These are phyloP conservation scores for Capitella teleta DNA, from an alignment of 1,140 invertebrate genomes.

Conservation along the genomic window DNA sequence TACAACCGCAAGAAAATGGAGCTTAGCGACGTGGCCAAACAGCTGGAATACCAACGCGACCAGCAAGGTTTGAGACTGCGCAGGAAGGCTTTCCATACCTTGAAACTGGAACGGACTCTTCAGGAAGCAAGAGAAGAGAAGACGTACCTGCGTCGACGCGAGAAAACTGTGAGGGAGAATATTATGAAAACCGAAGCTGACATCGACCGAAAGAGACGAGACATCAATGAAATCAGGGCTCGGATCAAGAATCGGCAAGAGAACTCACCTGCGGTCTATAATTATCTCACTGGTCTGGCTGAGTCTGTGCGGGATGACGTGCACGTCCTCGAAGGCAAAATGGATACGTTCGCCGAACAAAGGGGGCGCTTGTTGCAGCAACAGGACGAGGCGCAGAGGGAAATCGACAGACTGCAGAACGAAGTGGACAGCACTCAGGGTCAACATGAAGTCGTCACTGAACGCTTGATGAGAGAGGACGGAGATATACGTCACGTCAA, in stretches of 20 bases:
- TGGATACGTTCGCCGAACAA: constrained; percentile 1
- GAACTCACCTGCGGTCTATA: constrained; percentile 4
- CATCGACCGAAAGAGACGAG: not conserved
- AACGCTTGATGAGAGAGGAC: constrained; percentile 8
- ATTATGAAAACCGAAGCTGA: not conserved
- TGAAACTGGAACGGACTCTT: not conserved
- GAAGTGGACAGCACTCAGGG: not conserved
- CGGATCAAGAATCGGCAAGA: not conserved
- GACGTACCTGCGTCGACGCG: not conserved
- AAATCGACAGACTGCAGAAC: constrained; percentile 15
- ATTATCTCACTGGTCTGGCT: not conserved
- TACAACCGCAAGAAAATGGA: constrained; percentile 6
- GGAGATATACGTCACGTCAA: constrained; percentile 8
- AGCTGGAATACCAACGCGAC: constrained; percentile 2
- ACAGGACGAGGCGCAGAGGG: constrained; percentile 14
- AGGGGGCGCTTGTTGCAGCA: not conserved
- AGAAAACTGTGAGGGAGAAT: not conserved
- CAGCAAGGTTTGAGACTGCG: not conserved
- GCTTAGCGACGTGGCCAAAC: not conserved
- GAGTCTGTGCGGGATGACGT: constrained; percentile 3
- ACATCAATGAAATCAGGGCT: constrained; percentile 1
- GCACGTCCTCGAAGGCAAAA: not conserved
- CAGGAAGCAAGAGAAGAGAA: not conserved
- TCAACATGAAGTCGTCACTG: constrained; percentile 1
- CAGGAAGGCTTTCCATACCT: not conserved